These are phyloP conservation scores for Heliothis virescens DNA, from an alignment of 1,140 invertebrate genomes.

Conservation along the genomic window DNA sequence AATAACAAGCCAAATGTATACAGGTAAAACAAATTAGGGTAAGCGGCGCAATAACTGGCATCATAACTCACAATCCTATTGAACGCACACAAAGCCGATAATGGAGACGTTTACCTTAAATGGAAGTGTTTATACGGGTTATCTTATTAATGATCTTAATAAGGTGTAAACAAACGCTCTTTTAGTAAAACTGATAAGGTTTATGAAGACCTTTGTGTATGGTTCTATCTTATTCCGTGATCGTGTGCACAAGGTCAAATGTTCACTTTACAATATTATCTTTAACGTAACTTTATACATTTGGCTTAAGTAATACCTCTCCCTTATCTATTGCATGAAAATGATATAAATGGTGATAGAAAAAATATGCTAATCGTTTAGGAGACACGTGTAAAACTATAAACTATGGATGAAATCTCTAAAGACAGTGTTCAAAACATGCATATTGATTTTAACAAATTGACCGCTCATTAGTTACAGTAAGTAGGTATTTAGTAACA, in stretches of 20 bases:
- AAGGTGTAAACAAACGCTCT: constrained; percentile 12
- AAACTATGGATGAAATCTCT: too few relatives aligned
- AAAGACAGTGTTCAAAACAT: too few relatives aligned
- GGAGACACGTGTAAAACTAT: too few relatives aligned
- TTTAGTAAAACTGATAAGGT: constrained; percentile 11
- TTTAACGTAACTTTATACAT: background rate
- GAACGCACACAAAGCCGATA: constrained; percentile 7
- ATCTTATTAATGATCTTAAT: constrained; percentile 28
- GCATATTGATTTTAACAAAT: too few relatives aligned
- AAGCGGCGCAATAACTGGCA: constrained; percentile 30
- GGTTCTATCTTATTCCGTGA: constrained; percentile 6
- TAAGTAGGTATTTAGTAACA: too few relatives aligned
- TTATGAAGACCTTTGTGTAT: background rate
- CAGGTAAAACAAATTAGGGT: constrained; percentile 33
- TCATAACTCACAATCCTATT: constrained; percentile 30
- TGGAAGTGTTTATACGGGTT: constrained; percentile 28
- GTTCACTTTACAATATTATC: background rate
- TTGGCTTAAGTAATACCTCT: too few relatives aligned
- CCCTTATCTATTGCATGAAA: too few relatives aligned
- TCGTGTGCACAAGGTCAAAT: background rate
- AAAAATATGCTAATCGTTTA: too few relatives aligned
- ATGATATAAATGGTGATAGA: too few relatives aligned
- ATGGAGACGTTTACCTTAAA: constrained; percentile 33
- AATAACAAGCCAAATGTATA: constrained; percentile 41
- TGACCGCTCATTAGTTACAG: too few relatives aligned